Base-by-base conservation (phyloP, 2,888 invertebrate species). In the Adelphocoris suturalis region DNA sequence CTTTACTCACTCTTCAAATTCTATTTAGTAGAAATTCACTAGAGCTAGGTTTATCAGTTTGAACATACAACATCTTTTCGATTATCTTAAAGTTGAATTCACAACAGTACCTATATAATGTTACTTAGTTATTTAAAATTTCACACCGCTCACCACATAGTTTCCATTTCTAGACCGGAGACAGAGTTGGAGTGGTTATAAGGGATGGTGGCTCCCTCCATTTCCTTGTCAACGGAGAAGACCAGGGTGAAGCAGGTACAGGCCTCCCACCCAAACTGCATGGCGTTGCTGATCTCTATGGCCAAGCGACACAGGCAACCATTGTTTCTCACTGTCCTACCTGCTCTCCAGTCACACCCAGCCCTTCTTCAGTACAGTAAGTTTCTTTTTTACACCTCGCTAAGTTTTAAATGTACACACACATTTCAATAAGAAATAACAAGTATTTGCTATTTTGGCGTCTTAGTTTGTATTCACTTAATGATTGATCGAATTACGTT, bases 221-320 rank as follows among this genome's bases (percentile, higher is more conserved):
- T 93, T 98, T 99, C 93, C 98, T 96, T 93, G 97, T 99, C 0
- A 99, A 99, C 93, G 98, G 98, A 0, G 94, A 96, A 3, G 98
- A 99, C 93, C 98, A 98, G 93, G 97, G 97, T 0, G 95, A 96
- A n/a, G 98, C 98, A 0, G 98, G 98, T 0, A 96, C 96, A 85
- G 97, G 97, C 92, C 96, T 99, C 48, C 98, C 98, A 0, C 97
- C 97, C 92, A 95, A 96, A 92, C 96, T 99, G 0, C 99, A 96
- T 93, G 99, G 98, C 47, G 98, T 99, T 16, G 96, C 99, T 94
- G 99, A 99, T 95, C 94, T 99, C 91, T 98, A 98, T 93, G 99
- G 99, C 0, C 98, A 98, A 93, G 98, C 98, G 81, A 98, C 98
- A 0, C 98, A 98, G 93, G 98, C 97, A 0, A 97, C 98, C 0